Evolutionary conservation across 2,113 vertebrate genomes (phyloP).

Genomic region (Mustela lutreola): DNA sequence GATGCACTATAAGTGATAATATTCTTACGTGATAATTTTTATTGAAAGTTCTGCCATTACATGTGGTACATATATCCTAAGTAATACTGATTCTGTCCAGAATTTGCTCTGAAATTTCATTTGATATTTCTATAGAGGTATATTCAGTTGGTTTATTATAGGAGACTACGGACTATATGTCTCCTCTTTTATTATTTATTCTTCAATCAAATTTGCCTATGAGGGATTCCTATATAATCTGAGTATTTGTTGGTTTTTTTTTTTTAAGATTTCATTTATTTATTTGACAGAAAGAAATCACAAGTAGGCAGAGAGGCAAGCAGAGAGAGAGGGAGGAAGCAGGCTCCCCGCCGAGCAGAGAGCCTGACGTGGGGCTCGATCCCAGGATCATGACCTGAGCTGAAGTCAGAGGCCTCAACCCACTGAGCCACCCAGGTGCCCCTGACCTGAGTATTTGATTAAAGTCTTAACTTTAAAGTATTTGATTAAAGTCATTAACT

Average conservation of each 20-base stretch:
- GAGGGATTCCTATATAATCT: neutral
- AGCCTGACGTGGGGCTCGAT: too few species aligned
- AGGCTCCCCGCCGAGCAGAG: too few species aligned
- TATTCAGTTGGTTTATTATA: neutral
- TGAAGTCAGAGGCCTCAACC: too few species aligned
- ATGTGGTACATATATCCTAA: neutral
- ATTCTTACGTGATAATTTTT: neutral
- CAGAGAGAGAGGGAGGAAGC: too few species aligned
- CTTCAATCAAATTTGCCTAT: neutral
- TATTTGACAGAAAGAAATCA: too few species aligned
- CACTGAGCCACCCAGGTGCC: too few species aligned
- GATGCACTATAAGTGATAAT: neutral
- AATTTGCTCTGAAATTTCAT: neutral
- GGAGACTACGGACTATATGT: neutral
- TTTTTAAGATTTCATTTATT: too few species aligned
- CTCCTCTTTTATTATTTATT: neutral
- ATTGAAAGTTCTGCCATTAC: neutral
- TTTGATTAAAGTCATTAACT: neutral
- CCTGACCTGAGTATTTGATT: neutral
- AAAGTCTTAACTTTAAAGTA: neutral
- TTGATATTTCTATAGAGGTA: constrained; percentile 13
- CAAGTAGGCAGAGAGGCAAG: too few species aligned
- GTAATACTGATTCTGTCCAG: neutral
- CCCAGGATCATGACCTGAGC: too few species aligned
- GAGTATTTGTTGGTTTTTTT: neutral